Percentiles rank a stretch among this genome's conserved stretches.
These are phyloP conservation scores for Campylomormyrus tamandua DNA, from an alignment of 2,113 vertebrate genomes.

Conservation along the genomic window DNA sequence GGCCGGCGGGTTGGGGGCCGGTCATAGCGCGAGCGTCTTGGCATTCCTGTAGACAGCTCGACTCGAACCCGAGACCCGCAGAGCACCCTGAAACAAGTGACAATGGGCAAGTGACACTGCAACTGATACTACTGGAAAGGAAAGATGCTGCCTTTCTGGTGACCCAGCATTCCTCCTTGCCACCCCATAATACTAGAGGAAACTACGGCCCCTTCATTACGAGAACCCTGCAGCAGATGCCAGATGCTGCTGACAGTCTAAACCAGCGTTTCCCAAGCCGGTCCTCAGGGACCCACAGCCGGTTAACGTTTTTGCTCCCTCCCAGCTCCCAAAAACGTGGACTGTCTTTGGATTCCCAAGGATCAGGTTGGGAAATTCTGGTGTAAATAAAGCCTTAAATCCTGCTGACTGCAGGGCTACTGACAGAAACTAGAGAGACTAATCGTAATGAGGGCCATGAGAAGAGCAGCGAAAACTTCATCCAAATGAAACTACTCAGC, in stretches of 20 bases:
- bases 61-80: slow-evolving; percentile 74
- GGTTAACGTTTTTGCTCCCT: not conserved
- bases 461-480: not conserved
- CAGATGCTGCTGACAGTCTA: not conserved
- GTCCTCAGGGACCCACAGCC: not conserved
- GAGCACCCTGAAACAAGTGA: slow-evolving; percentile 56
- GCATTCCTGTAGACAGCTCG: slow-evolving; percentile 78
- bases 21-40: slow-evolving; percentile 72
- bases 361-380: not conserved
- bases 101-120: slow-evolving; percentile 42
- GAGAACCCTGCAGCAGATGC: not conserved
- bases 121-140: not conserved
- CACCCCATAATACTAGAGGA: not conserved
- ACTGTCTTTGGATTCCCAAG: not conserved
- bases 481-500: not conserved
- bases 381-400: not conserved
- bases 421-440: not conserved
- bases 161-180: not conserved
- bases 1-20: slow-evolving; percentile 70
- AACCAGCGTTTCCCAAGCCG: not conserved
- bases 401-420: not conserved
- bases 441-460: not conserved
- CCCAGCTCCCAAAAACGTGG: not conserved
- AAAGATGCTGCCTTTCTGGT: not conserved
- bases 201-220: not conserved